These are phyloP conservation scores for Dendroctonus ponderosae DNA, from an alignment of 1,140 invertebrate genomes.

Conservation along the genomic window DNA sequence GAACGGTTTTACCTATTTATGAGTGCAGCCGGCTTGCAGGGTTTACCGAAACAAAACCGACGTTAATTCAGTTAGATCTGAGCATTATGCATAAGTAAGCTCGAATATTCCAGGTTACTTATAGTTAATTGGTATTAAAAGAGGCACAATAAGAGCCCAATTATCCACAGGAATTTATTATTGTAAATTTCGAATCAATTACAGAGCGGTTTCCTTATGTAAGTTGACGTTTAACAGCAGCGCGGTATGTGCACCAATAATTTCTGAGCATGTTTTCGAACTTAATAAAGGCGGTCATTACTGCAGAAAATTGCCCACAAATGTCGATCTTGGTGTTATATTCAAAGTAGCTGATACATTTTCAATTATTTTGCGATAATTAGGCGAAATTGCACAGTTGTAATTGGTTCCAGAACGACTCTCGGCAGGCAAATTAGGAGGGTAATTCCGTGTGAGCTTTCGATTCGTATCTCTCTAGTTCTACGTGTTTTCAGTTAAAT, in stretches of 20 bases:
- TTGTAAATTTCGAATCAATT: too few species aligned
- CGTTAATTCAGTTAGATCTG: too few species aligned
- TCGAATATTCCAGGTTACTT: not conserved
- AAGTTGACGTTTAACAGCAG: not conserved
- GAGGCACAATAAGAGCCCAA: too few species aligned
- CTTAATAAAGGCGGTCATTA: slow-evolving; percentile 8
- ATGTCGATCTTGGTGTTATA: slow-evolving; percentile 2
- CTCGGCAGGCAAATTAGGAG: slow-evolving; percentile 7
- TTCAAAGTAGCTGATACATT: slow-evolving; percentile 14
- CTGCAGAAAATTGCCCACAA: slow-evolving; percentile 2
- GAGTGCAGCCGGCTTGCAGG: too few species aligned
- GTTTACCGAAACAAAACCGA: too few species aligned
- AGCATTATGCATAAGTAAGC: not conserved
- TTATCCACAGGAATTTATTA: too few species aligned
- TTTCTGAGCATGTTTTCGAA: slow-evolving; percentile 8
- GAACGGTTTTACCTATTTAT: too few species aligned
- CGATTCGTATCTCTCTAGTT: slow-evolving; percentile 3
- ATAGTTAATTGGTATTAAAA: too few species aligned
- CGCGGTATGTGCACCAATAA: not conserved
- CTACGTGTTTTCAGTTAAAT: slow-evolving; percentile 6
- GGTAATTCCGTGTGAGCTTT: slow-evolving; percentile 3
- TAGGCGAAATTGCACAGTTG: slow-evolving; percentile 10
- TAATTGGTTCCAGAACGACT: slow-evolving; percentile 7
- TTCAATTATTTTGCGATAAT: slow-evolving; percentile 21
- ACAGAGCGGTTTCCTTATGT: too few species aligned